Evolutionary conservation across 2,888 invertebrate species (phyloP).

Genomic region (Tenthredo notha): DNA sequence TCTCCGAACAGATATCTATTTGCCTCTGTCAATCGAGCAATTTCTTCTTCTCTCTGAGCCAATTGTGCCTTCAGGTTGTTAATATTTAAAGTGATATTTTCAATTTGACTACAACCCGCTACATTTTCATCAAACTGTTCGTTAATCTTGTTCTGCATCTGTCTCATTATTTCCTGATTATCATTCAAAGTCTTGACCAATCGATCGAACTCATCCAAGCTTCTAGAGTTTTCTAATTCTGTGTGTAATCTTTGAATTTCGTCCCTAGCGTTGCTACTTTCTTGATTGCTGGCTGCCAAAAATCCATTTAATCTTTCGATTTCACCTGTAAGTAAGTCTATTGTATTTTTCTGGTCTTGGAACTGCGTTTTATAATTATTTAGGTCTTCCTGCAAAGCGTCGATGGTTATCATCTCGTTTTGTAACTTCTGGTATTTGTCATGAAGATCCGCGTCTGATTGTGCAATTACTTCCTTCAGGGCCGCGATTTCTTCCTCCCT

Average conservation of each 20-base stretch:
- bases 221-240: constrained; percentile 79
- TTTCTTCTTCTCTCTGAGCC: constrained; percentile 79
- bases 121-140: constrained; percentile 54
- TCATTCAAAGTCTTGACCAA: constrained; percentile 80
- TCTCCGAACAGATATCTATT: constrained; percentile 70
- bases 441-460: constrained; percentile 78
- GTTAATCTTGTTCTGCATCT: constrained; percentile 61
- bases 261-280: constrained; percentile 59
- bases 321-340: constrained; percentile 72
- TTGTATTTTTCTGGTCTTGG: constrained; percentile 80
- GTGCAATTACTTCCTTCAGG: constrained; percentile 76
- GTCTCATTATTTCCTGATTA: constrained; percentile 77
- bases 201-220: constrained; percentile 82
- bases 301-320: constrained; percentile 60
- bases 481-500: constrained; percentile 69
- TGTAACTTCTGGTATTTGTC: constrained; percentile 65
- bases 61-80: constrained; percentile 59
- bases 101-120: constrained; percentile 73
- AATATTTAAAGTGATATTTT: constrained; percentile 73
- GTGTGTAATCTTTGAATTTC: constrained; percentile 58
- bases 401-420: constrained; percentile 66
- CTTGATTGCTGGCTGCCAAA: neutral
- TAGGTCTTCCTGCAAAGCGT: constrained; percentile 76
- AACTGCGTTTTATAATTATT: constrained; percentile 80
- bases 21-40: constrained; percentile 76